These are phyloP conservation scores for Microtus pennsylvanicus DNA, from an alignment of 2,113 vertebrate species.

Conservation along the genomic window DNA sequence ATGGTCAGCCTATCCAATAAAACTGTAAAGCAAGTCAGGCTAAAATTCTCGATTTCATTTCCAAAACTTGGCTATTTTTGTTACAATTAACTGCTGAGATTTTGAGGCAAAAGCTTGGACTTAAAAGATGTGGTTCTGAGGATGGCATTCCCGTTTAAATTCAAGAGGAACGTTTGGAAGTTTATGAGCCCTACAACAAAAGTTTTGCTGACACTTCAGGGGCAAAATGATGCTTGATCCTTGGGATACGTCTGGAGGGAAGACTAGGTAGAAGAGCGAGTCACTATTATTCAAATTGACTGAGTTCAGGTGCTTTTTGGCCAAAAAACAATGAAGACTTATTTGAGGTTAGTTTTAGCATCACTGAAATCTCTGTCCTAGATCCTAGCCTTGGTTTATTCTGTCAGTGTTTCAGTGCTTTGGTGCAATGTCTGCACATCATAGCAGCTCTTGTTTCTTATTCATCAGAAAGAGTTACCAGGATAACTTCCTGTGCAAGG, in stretches of 20 bases:
- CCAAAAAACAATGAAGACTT: not conserved
- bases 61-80: not conserved
- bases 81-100: not conserved
- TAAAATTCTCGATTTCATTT: slow-evolving; percentile 16
- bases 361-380: not conserved
- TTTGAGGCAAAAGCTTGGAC: not conserved
- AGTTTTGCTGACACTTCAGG: not conserved
- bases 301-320: not conserved
- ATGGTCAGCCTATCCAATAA: not conserved
- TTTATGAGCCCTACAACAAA: not conserved
- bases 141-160: too few relatives aligned
- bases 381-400: not conserved
- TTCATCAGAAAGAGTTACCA: not conserved
- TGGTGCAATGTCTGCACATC: not conserved
- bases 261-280: not conserved
- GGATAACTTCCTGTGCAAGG: not conserved
- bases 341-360: not conserved
- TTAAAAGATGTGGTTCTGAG: not conserved
- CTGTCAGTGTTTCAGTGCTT: not conserved
- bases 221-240: not conserved
- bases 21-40: not conserved
- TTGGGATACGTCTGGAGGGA: fast-evolving
- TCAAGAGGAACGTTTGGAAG: not conserved
- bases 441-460: not conserved
- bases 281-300: not conserved